phyloP scores from a whole-genome alignment of 2,113 vertebrate species.

The Pterophyllum scalare region DNA sequence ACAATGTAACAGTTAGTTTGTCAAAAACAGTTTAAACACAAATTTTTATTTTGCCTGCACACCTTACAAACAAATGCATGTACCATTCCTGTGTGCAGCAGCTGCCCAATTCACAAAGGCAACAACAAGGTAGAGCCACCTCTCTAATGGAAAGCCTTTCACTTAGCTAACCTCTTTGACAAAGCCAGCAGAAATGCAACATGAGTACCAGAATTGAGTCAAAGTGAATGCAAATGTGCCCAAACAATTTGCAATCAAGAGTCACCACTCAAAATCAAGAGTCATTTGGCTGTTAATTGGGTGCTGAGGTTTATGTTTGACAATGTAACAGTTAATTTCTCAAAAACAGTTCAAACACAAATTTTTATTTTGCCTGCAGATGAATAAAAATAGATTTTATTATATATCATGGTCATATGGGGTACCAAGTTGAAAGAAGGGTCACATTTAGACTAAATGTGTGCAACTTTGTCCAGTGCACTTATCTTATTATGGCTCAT shows the following conservation, averaged over 20 bases:
- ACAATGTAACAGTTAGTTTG: neutral
- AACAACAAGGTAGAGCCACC: constrained; percentile 4
- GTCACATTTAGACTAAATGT: neutral
- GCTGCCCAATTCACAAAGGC: neutral
- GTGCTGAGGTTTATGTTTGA: constrained; percentile 2
- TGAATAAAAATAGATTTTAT: neutral
- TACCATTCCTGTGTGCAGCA: neutral
- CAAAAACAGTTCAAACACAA: neutral
- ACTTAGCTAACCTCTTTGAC: constrained; percentile 2
- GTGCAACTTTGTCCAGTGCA: neutral
- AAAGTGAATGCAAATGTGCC: neutral
- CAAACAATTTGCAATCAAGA: neutral
- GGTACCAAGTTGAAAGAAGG: neutral
- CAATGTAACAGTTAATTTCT: neutral
- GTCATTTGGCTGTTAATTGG: neutral
- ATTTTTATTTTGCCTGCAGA: neutral
- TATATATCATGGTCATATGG: neutral
- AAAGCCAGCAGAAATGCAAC: neutral
- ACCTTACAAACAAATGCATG: neutral
- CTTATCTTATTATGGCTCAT: constrained; percentile 6
- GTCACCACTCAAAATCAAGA: neutral
- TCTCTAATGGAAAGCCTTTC: constrained; percentile 7
- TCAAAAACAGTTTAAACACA: neutral
- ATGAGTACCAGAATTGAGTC: neutral
- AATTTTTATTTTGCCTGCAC: neutral